Evolutionary conservation across 2,113 vertebrate genomes (phyloP), one percentile per base, ranked within the genome.

Genomic region (Tursiops truncatus): DNA sequence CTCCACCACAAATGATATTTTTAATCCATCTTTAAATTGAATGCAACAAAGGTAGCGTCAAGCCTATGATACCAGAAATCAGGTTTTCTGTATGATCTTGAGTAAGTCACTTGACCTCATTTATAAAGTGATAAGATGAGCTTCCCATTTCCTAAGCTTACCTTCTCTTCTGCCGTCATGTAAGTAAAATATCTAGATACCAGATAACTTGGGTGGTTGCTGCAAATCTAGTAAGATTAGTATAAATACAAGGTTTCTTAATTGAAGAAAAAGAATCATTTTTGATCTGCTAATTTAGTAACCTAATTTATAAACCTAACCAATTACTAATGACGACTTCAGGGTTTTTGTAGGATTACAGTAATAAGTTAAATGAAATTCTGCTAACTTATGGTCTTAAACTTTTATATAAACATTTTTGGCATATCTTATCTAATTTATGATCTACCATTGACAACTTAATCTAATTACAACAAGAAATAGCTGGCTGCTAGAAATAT

Each of bases 351-450:
- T 28, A 92, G 36, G 70, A 94, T 96, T 95, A 92, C 0, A 2
- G 25, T 86, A 96, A 88, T 65, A 81, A 77, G 41, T 73, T 85
- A 74, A 92, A 81, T 81, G 56, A 91, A 92, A 91, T 68, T 80
- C 38, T 92, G 67, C 70, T 89, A 91, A 83, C 26, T 91, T 36
- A 41, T 9, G 11, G 44, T 80, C 86, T 96, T 96, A 87, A 82
- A 96, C 62, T 97, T 97, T 95, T 84, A 92, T 63, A 38, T 47
- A 88, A 96, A 94, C 93, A 97, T 63, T 85, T 93, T 97, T 84
- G 84, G 36, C 44, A 91, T 77, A 47, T 68, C 28, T 85, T 97
- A 94, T 89, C 79, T 94, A n/a, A 65, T 96, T 94, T 91, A 63
- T 91, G 65, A 94, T 94, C 80, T 90, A 53, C 70, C 88, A 83